These are phyloP conservation scores for Stomatorhinus walkeri DNA, from an alignment of 2,797 vertebrate species.

Conservation along the genomic window DNA sequence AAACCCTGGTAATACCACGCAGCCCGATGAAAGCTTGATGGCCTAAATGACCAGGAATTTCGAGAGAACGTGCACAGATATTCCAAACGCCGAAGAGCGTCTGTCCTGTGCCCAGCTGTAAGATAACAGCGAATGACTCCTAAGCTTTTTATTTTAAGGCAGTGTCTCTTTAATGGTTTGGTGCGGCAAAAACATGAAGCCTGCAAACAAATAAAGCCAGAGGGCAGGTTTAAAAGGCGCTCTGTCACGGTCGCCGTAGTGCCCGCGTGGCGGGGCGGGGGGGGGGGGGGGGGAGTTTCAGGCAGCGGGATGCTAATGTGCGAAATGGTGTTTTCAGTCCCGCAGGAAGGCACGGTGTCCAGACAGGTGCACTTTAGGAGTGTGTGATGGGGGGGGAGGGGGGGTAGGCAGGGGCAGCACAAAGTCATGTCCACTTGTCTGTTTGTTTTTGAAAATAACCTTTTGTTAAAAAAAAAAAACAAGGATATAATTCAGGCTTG, in stretches of 20 bases:
- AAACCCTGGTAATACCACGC: background rate
- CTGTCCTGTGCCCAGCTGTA: background rate
- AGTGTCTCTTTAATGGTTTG: background rate
- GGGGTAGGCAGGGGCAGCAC: background rate
- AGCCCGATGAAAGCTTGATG: background rate
- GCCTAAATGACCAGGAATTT: background rate
- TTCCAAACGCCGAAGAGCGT: background rate
- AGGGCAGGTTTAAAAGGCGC: background rate
- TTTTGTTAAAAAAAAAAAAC: background rate
- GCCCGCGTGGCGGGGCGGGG: background rate
- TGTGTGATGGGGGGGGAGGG: background rate
- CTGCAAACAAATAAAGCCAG: background rate
- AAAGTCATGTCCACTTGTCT: background rate
- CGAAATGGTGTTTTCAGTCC: background rate
- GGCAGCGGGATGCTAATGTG: background rate
- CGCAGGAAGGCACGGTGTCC: background rate
- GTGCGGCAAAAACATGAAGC: background rate
- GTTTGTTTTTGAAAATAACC: background rate
- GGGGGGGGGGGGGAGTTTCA: background rate
- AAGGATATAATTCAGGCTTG: background rate
- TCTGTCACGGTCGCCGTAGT: background rate
- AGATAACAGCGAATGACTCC: background rate
- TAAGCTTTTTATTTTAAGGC: background rate
- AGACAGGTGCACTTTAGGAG: background rate
- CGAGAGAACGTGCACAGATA: background rate